Conservation (phyloP, 2,888 invertebrate genomes). For the Microctonus hyperodae region DNA sequence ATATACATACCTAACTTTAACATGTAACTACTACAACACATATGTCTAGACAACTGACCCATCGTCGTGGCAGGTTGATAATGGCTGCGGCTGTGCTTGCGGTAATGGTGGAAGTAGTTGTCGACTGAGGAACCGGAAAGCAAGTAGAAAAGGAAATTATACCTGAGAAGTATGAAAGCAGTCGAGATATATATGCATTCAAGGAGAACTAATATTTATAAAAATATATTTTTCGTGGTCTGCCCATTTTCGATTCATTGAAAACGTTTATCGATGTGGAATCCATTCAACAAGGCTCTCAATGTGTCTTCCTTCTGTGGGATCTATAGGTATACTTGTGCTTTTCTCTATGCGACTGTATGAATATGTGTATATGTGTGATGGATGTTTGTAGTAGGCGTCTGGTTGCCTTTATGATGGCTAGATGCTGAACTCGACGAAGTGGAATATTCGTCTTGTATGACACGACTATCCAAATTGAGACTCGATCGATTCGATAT, state of each 20-base stretch:
- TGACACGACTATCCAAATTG: conserved; percentile 54
- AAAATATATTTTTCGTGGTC: conserved; percentile 1
- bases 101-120: background rate
- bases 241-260: conserved; percentile 10
- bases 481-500: conserved; percentile 54
- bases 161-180: conserved; percentile 14
- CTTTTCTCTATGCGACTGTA: too few relatives aligned
- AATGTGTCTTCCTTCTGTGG: too few relatives aligned
- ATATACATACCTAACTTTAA: background rate
- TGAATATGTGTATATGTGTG: background rate
- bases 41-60: background rate
- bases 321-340: too few relatives aligned
- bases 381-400: background rate
- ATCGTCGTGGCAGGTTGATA: background rate
- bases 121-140: background rate
- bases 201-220: too few relatives aligned
- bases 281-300: too few relatives aligned
- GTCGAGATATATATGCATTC: background rate
- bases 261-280: conserved; percentile 14
- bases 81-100: background rate
- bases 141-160: background rate
- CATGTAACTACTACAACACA: background rate
- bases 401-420: conserved; percentile 7
- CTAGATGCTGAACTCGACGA: conserved; percentile 40
- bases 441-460: conserved; percentile 52